Conservation (phyloP, 2,113 vertebrate genomes). For the Perccottus glenii region DNA sequence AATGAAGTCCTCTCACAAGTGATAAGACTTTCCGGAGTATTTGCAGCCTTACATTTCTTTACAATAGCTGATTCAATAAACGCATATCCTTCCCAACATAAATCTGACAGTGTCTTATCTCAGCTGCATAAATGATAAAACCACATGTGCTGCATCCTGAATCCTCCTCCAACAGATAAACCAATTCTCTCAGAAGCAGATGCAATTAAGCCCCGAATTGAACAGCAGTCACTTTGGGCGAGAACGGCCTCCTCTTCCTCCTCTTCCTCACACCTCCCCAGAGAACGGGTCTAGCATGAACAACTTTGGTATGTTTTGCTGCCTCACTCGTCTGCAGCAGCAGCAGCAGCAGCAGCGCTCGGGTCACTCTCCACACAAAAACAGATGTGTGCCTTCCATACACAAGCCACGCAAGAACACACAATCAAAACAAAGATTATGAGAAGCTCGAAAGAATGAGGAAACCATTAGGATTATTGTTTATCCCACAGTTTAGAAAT, state of each 20-base stretch:
- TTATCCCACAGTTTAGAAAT: conserved; percentile 21
- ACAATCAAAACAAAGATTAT: conserved; percentile 18
- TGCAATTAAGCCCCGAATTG: conserved; percentile 21
- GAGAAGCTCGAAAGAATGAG: conserved; percentile 5
- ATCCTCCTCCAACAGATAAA: no score
- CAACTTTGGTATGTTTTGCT: not conserved
- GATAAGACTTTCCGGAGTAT: no score
- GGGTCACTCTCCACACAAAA: not conserved
- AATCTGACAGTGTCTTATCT: no score
- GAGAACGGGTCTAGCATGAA: not conserved
- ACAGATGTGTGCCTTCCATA: conserved; percentile 15
- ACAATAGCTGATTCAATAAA: no score
- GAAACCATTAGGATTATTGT: conserved; percentile 17
- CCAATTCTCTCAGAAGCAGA: conserved; percentile 2
- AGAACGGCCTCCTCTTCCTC: not conserved
- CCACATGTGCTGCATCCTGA: no score
- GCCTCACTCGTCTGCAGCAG: no score
- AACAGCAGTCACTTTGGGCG: conserved; percentile 7
- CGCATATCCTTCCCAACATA: no score
- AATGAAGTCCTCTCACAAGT: no score
- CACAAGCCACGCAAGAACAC: conserved; percentile 8
- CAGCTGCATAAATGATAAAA: not conserved
- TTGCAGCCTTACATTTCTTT: no score
- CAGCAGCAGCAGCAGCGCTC: no score
- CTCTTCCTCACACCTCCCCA: not conserved